phyloP scores from a whole-genome alignment of 2,888 invertebrate genomes.

The Lapara coniferarum region DNA sequence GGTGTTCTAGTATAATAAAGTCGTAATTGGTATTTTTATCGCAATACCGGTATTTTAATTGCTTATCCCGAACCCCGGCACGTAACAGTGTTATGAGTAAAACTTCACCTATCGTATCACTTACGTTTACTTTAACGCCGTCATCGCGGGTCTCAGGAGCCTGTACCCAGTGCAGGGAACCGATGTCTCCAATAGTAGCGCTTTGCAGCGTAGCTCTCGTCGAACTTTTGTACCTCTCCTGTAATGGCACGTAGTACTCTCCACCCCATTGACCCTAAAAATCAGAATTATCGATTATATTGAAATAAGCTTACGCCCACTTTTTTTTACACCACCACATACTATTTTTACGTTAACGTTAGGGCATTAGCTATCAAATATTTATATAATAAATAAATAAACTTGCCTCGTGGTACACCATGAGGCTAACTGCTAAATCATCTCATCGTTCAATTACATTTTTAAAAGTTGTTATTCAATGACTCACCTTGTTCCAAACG shows the following conservation, averaged over 20 bases:
- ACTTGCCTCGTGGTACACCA: too few species aligned
- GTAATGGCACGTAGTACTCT: constrained; percentile 46
- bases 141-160: constrained; percentile 24
- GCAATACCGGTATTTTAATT: too few species aligned
- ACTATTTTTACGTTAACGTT: too few species aligned
- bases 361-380: background rate
- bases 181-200: constrained; percentile 40
- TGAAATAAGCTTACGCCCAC: too few species aligned
- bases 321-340: too few species aligned
- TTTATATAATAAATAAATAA: background rate
- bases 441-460: too few species aligned
- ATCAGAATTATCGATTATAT: too few species aligned
- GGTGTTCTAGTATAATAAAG: too few species aligned
- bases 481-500: constrained; percentile 21
- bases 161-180: constrained; percentile 47
- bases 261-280: constrained; percentile 40
- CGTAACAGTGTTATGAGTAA: too few species aligned
- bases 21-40: too few species aligned
- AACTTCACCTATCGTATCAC: background rate
- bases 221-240: constrained; percentile 31
- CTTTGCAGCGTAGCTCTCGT: constrained; percentile 35
- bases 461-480: background rate
- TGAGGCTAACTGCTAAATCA: too few species aligned
- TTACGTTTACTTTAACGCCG: constrained; percentile 41
- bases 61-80: too few species aligned